Conservation (phyloP, 2,797 vertebrate genomes). For the Rhynchonycteris naso region DNA sequence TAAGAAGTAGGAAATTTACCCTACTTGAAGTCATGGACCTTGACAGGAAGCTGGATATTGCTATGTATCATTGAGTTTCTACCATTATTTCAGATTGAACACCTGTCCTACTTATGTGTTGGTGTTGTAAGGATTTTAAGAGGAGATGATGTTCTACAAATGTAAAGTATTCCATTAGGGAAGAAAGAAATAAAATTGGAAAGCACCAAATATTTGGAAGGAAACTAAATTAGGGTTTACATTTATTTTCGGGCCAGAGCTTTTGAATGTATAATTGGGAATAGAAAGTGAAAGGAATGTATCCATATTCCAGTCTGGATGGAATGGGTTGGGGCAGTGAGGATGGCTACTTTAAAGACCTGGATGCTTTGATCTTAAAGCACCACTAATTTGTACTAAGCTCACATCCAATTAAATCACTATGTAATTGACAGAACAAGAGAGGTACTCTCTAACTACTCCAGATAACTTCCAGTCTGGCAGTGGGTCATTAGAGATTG, state of each 20-base stretch:
- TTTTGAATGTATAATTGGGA: constrained; percentile 1
- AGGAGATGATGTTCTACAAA: not conserved
- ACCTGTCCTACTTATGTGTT: not conserved
- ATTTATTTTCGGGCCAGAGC: not conserved
- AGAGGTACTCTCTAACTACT: not conserved
- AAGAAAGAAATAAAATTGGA: constrained; percentile 21
- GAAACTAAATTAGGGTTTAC: constrained; percentile 14
- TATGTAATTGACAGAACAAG: not conserved
- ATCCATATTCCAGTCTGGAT: constrained; percentile 1
- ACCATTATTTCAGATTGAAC: not conserved
- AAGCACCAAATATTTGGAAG: constrained; percentile 43
- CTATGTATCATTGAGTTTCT: not conserved
- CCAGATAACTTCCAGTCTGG: not conserved
- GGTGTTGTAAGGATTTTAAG: not conserved
- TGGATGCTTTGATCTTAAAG: constrained; percentile 7
- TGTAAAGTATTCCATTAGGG: not conserved
- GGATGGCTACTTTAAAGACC: not conserved
- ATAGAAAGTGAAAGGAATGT: constrained; percentile 52
- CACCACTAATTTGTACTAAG: constrained; percentile 5
- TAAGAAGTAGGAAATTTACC: not conserved
- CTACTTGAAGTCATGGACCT: not conserved
- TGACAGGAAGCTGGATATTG: not conserved
- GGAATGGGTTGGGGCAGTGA: not conserved
- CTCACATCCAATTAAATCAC: not conserved
- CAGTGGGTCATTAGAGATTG: not conserved